phyloP scores from a whole-genome alignment of 2,888 invertebrate genomes.

The Macrophya annulata region DNA sequence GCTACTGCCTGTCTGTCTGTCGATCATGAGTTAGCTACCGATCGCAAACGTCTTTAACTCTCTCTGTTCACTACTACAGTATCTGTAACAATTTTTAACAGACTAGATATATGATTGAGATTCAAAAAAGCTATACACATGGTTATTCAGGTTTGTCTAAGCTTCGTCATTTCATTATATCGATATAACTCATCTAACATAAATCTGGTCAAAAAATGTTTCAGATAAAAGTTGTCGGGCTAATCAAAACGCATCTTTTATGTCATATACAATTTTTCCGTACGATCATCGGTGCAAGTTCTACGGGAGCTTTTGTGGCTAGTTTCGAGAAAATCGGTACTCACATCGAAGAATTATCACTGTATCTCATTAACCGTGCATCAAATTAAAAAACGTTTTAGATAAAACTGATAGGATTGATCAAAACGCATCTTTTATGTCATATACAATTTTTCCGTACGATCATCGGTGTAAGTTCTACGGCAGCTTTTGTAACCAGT shows the following conservation, averaged over 20 bases:
- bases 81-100: not conserved
- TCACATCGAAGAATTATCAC: not conserved
- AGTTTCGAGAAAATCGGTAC: not conserved
- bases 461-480: not conserved
- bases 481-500: not conserved
- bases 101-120: not conserved
- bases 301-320: not conserved
- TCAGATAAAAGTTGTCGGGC: not conserved
- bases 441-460: not conserved
- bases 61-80: not conserved
- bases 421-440: not conserved
- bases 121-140: not conserved
- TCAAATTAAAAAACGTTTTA: not conserved
- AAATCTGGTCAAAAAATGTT: not conserved
- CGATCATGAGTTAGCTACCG: slow-evolving; percentile 6
- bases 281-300: not conserved
- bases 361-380: not conserved
- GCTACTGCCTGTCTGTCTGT: slow-evolving; percentile 56
- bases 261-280: not conserved
- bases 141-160: not conserved
- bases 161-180: not conserved
- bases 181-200: not conserved
- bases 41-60: not conserved
- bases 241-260: slow-evolving; percentile 19
- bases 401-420: not conserved